Base-by-base conservation (phyloP, 2,113 vertebrate species). In the Malurus cyaneus region DNA sequence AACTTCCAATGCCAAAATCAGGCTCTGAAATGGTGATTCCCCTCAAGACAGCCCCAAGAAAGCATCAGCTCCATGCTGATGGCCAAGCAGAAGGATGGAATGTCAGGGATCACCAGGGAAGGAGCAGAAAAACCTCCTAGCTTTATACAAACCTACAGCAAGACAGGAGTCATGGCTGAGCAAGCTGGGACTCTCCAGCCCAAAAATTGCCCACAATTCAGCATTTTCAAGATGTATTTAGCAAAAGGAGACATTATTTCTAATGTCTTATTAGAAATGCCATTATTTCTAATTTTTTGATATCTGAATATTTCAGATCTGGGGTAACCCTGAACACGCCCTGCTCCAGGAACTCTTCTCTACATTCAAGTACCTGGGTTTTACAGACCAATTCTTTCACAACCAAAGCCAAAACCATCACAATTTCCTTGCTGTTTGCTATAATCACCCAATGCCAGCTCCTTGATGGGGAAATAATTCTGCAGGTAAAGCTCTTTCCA, bases 1-100 rank as follows among this genome's bases (percentile, higher is more conserved):
- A 66, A 66, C 7, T 50, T 21, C 25, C 21, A 28, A 18, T 3
- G 29, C 16, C 31, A 46, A 49, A 65, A 59, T 5, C 7, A 47
- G 46, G 25, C 36, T 44, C 28, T 2, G 19, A 39, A 25, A 60
- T 23, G 14, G 28, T 0, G 0, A 1, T 12, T 70, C 18, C 6
- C 15, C 24, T 26, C 19, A 64, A 41, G 21, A 29, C 6, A 46
- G 39, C 12, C 13, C 32, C 36, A 47, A 8, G 23, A 54, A 76
- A 76, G 23, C 49, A 61, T n/a, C 47, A 64, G 13, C 46, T 70
- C 31, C 19, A 2, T 29, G 32, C 28, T 71, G 32, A 41, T 5
- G 18, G 47, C 54, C 74, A 59, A 54, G 14, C 56, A 64, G 56
- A n/a, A 23, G 36, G 61, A 42, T 18, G 24, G 41, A 74, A 49